Conservation (phyloP, 35 echinoderm and acorn worm species). For the Amphiura filiformis region DNA sequence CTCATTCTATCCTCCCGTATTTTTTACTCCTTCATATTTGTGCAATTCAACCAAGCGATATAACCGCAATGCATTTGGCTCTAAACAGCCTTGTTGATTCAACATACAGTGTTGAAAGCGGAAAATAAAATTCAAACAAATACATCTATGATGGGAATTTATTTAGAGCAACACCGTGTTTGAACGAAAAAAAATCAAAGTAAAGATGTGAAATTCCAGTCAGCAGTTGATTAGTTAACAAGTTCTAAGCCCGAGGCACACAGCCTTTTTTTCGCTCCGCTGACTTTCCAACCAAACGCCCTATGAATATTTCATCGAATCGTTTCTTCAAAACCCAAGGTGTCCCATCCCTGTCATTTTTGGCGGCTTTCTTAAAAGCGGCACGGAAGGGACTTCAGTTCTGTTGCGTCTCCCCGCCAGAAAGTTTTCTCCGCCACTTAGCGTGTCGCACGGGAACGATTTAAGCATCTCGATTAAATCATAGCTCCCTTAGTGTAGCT, state of each 20-base stretch:
- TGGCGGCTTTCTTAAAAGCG: constrained; percentile 18
- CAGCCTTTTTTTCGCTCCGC: constrained; percentile 25
- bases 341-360: constrained; percentile 21
- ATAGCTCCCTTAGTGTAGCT: background rate
- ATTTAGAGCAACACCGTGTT: background rate
- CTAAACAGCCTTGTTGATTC: background rate
- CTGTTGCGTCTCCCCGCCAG: background rate
- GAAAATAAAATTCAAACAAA: constrained; percentile 11
- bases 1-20: no score
- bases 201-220: background rate
- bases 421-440: constrained; percentile 9
- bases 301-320: constrained; percentile 50
- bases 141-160: background rate
- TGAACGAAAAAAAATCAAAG: background rate
- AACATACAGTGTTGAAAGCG: background rate
- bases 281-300: constrained; percentile 40
- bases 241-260: background rate
- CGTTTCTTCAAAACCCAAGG: constrained; percentile 17
- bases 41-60: background rate
- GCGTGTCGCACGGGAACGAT: background rate
- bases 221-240: background rate
- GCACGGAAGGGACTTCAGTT: background rate
- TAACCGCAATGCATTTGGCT: background rate
- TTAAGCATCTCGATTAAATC: background rate
- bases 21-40: background rate